Conservation (phyloP, 30 jellyfish, hydroid and myxozoan species). For the Rhopilema esculentum region DNA sequence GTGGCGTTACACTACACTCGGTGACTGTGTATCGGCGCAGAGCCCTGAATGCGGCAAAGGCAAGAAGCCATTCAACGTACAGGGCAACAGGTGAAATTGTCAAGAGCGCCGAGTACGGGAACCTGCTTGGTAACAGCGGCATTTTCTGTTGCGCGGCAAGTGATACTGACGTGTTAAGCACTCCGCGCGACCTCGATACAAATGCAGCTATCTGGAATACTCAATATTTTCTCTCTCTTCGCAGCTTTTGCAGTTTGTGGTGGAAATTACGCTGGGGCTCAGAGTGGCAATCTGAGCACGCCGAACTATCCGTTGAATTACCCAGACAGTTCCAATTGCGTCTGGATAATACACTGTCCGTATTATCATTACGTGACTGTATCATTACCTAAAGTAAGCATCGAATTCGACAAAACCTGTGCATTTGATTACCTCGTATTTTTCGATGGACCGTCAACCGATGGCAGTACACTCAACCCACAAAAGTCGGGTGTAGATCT, state of each 20-base stretch:
- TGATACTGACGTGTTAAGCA: slow-evolving; percentile 24
- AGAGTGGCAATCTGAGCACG: slow-evolving; percentile 63
- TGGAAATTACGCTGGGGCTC: slow-evolving; percentile 69
- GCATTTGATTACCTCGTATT: slow-evolving; percentile 64
- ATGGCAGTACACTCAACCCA: slow-evolving; percentile 11
- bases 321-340: slow-evolving; percentile 68
- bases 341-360: slow-evolving; percentile 74
- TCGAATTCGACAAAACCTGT: slow-evolving; percentile 65
- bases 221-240: slow-evolving; percentile 13
- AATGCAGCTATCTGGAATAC: slow-evolving; percentile 8
- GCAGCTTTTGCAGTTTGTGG: slow-evolving; percentile 78
- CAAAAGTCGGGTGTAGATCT: slow-evolving; percentile 12
- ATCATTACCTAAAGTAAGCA: slow-evolving; percentile 28
- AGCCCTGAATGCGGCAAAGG: too few relatives aligned
- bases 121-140: slow-evolving; percentile 38
- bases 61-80: too few relatives aligned
- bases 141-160: neutral
- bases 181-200: slow-evolving; percentile 2
- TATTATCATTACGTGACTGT: slow-evolving; percentile 50
- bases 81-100: slow-evolving; percentile 12
- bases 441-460: slow-evolving; percentile 55
- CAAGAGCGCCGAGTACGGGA: neutral
- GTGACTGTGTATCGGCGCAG: too few relatives aligned
- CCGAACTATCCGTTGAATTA: slow-evolving; percentile 64
- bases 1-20: too few relatives aligned